Evolutionary conservation across 2,888 invertebrate genomes (phyloP), one percentile per base, ranked within the genome.

Genomic region (Epinotia nisella): DNA sequence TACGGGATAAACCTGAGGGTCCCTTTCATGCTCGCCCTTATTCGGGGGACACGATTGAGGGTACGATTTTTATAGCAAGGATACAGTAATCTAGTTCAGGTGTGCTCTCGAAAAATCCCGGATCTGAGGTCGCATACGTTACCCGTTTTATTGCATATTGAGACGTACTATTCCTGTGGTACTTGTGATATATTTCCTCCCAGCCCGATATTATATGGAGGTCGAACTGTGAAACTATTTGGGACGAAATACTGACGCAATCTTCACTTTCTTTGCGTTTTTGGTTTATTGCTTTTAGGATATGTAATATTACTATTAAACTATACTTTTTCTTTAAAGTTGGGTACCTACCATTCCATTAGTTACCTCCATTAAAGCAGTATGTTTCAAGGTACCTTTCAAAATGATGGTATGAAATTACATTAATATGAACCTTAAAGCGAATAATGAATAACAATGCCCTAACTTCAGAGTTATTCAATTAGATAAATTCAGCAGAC

Each of bases 41-140:
- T 84, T 81, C 83, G 78, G 76, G 82, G 83, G 84, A 81, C 84
- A 82, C 88, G 87, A 90, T 90, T 87, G 87, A 86, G 86, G 85
- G 86, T 81, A 87, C 83, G 84, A 87, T 88, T 91, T 90, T 91
- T 90, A 90, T 89, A 87, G 88, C 84, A 76, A 79, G 87, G 89
- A 89, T 89, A 90, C 89, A 86, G 90, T 92, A 92, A 91, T 93
- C 88, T 88, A 87, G 89, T 91, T 90, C 93, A 92, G 93, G 93
- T 92, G 92, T 86, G 88, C 87, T 86, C 86, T 81, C 82, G 88
- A 87, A 87, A 91, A 85, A 90, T 90, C 89, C 90, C 84, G 84
- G 82, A 86, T 87, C 87, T 89, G 88, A 90, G 90, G 89, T 89
- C 90, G 86, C 87, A 87, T 90, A 89, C 89, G 85, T 89, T 89